phyloP scores from a whole-genome alignment of 2,797 vertebrate genomes.

The Gallinago nigripennis region DNA sequence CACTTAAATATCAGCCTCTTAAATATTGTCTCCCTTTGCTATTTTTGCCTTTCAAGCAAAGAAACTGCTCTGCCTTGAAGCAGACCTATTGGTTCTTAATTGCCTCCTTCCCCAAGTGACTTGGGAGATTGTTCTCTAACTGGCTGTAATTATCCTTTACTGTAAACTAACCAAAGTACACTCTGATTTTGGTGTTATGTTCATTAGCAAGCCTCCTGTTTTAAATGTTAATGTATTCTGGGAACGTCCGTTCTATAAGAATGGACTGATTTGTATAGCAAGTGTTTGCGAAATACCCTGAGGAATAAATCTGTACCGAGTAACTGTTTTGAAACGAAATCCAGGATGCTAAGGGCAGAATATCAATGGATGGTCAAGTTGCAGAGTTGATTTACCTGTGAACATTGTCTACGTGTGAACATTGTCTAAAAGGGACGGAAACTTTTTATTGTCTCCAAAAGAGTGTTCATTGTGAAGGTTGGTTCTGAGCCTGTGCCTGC shows the following conservation, averaged over 20 bases:
- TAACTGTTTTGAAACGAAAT: neutral
- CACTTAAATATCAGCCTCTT: neutral
- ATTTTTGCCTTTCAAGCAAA: neutral
- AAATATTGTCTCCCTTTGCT: neutral
- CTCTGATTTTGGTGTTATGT: neutral
- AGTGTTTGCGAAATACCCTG: neutral
- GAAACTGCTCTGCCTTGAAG: neutral
- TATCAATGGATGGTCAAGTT: neutral
- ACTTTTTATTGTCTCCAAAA: neutral
- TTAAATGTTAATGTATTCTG: conserved; percentile 31
- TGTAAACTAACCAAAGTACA: conserved; percentile 11
- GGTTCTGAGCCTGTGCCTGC: neutral
- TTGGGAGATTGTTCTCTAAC: conserved; percentile 33
- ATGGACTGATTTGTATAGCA: neutral
- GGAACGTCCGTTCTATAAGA: neutral
- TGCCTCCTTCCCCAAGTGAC: neutral
- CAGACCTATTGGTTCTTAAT: neutral
- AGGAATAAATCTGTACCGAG: neutral
- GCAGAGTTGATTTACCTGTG: neutral
- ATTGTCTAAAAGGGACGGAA: neutral
- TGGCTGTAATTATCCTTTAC: conserved; percentile 35
- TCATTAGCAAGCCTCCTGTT: neutral
- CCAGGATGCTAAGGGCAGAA: neutral
- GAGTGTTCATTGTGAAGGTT: neutral
- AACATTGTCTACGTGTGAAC: neutral